Evolutionary conservation across 2,113 vertebrate species (phyloP), one percentile per base, ranked within the genome.

Genomic region (Alligator sinensis): DNA sequence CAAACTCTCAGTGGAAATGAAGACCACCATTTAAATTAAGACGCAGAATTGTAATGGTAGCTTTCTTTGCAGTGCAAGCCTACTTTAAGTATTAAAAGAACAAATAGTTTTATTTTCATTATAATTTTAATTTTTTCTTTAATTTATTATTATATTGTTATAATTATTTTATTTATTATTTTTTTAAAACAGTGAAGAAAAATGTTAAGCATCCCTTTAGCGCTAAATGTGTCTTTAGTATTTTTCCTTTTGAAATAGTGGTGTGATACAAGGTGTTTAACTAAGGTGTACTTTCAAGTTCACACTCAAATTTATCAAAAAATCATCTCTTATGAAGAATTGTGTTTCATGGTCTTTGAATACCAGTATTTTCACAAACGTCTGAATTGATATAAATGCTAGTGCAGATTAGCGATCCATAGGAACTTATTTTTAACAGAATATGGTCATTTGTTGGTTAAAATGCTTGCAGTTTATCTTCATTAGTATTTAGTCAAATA

Each of bases 341-440:
- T 89, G 78, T 81, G n/a, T 91, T 91, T 86, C 78, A 59, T 89
- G 38, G 27, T 17, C 59, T 86, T 89, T 89, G 83, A 92, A 64
- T 96, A 86, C 87, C 92, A 16, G 2, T 77, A 80, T 86, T 70
- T 58, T 91, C 87, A 90, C 61, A 86, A 78, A 75, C 88, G 5
- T 82, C 79, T 87, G 82, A 93, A 79, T 92, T 68, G 17, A 5
- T 68, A 80, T 84, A 79, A 28, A 47, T 92, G 68, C 79, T 25
- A 6, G 77, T 1, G 1, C 84, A 74, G 70, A 89, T 94, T 96
- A 93, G 92, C 92, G 93, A 86, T 5, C 77, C 47, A 13, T 60
- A 86, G 80, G 89, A 72, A 30, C 94, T 93, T 91, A 86, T 91
- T 93, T 54, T 87, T 82, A 85, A 81, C 18, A 28, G 57, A 1